A percentile compares a stretch with the other conserved stretches of the same genome.
These are phyloP conservation scores for Hestina assimilis DNA, from an alignment of 1,140 invertebrate genomes.

Conservation along the genomic window DNA sequence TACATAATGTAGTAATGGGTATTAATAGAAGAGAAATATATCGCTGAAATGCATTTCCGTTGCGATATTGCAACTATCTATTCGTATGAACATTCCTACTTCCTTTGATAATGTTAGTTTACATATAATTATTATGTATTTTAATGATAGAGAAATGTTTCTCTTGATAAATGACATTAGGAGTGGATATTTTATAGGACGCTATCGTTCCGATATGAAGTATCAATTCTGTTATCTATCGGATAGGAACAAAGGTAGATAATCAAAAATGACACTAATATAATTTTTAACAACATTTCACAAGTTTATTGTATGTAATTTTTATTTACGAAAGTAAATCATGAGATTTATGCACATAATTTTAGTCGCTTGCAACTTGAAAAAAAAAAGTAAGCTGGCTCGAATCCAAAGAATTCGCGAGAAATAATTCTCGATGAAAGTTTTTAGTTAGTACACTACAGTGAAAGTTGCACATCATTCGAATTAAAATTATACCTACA, in stretches of 20 bases:
- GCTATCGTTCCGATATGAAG: neutral
- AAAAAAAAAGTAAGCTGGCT: constrained; percentile 5
- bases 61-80: neutral
- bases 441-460: constrained; percentile 9
- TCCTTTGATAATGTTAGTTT: neutral
- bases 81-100: neutral
- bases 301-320: too few relatives aligned
- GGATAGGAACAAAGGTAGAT: too few relatives aligned
- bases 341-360: neutral
- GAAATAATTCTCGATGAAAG: constrained; percentile 15
- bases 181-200: neutral
- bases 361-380: neutral
- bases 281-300: too few relatives aligned
- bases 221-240: constrained; percentile 3
- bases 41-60: neutral
- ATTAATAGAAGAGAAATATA: neutral
- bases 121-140: neutral
- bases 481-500: constrained; percentile 19
- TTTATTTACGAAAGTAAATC: too few relatives aligned
- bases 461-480: constrained; percentile 21
- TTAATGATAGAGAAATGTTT: neutral
- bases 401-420: constrained; percentile 11
- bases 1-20: neutral
- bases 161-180: neutral
- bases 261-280: too few relatives aligned